phyloP scores from a whole-genome alignment of 2,797 vertebrate species.

The Diceros bicornis region DNA sequence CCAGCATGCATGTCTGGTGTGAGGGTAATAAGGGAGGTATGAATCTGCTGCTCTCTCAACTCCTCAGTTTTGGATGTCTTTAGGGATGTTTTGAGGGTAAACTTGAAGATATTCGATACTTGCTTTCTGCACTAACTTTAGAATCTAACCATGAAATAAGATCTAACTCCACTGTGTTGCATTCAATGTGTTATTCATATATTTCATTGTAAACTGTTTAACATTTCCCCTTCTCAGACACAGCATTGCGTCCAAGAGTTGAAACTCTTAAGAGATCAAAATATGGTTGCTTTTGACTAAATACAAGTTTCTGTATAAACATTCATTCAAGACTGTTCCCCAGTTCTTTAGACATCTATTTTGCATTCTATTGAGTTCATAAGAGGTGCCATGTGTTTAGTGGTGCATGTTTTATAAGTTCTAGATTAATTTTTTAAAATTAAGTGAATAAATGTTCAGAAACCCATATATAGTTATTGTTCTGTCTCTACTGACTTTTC shows the following conservation, averaged over 20 bases:
- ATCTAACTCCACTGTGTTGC: neutral
- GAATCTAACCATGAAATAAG: neutral
- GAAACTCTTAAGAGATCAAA: constrained; percentile 7
- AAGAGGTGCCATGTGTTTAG: neutral
- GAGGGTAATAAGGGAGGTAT: neutral
- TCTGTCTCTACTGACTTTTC: neutral
- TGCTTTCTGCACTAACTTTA: neutral
- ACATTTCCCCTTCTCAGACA: neutral
- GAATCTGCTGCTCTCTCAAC: neutral
- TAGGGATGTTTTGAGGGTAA: neutral
- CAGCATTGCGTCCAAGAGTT: neutral
- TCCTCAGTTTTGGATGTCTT: neutral
- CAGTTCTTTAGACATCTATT: neutral
- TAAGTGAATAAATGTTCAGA: neutral
- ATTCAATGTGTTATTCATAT: neutral
- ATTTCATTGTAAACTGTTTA: neutral
- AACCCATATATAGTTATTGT: neutral
- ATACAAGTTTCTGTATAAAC: neutral
- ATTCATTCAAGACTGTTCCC: neutral
- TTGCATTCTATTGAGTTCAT: neutral
- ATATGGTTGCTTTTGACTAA: neutral
- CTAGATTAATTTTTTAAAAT: neutral
- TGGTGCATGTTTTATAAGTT: neutral
- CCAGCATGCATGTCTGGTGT: neutral
- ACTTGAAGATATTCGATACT: neutral